Evolutionary conservation across 2,888 invertebrate genomes (phyloP), one percentile per base, ranked within the genome.

Genomic region (Adela reaumurella): DNA sequence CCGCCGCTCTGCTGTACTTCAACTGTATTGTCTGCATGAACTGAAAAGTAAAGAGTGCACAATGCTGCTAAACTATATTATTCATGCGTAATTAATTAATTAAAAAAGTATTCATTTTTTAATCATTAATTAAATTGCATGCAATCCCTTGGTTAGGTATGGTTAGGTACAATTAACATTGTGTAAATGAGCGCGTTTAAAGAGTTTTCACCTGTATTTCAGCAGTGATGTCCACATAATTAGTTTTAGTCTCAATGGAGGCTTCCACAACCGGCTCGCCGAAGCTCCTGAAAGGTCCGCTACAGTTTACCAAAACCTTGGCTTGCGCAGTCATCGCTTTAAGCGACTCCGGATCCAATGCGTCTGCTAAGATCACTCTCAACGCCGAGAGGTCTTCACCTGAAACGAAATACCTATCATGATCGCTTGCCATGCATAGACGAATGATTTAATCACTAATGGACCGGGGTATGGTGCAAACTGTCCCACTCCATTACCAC

Each of bases 1-100:
- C 74, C 0, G 94, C 94, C 43, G 68, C 65, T 50, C 85, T 80
- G 56, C 89, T 77, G 68, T 97, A 95, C 56, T 89, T 81, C 49
- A 94, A 66, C 62, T 94, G 92, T 85, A 94, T 92, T 24, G 70
- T 72, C 66, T 96, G 94, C 70, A 96, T 86, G 63, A 85, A 95
- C 87, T 92, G 74, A 1, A 64, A 63, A 42, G 10, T 18, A 28
- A 28, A n/a, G n/a, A n/a, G n/a, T n/a, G n/a, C n/a, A n/a, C n/a
- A n/a, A n/a, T n/a, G n/a, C n/a, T n/a, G n/a, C n/a, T n/a, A n/a
- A n/a, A n/a, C n/a, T n/a, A n/a, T n/a, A n/a, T n/a, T n/a, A n/a
- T n/a, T n/a, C n/a, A n/a, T n/a, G n/a, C n/a, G n/a, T n/a, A n/a
- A n/a, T n/a, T n/a, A n/a, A n/a, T n/a, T n/a, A n/a, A n/a, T n/a